Conservation (phyloP, 2,113 vertebrate genomes). For the Neodon shergylaensis region DNA sequence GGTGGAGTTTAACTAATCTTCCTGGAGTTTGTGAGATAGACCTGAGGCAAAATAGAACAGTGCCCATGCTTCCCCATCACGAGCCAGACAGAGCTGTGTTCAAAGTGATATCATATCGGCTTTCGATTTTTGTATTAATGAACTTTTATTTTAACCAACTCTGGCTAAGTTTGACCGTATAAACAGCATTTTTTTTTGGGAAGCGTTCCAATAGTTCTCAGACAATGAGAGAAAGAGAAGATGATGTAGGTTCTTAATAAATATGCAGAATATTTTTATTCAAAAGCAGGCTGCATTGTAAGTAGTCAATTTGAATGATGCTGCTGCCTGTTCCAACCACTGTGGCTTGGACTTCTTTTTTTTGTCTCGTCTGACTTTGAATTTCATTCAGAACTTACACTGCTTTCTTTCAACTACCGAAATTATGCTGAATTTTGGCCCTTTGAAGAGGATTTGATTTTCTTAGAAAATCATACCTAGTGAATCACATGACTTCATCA, state of each 20-base stretch:
- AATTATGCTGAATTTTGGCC: constrained; percentile 61
- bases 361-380: background rate
- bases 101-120: background rate
- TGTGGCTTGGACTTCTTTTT: background rate
- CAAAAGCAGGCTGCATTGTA: constrained; percentile 31
- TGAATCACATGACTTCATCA: constrained; percentile 44
- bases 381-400: constrained; percentile 51
- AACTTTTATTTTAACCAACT: background rate
- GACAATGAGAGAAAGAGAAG: constrained; percentile 8
- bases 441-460: constrained; percentile 70
- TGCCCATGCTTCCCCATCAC: background rate
- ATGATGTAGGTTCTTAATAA: constrained; percentile 42
- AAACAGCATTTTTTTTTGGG: background rate
- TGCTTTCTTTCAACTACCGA: constrained; percentile 29
- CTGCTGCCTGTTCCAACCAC: background rate
- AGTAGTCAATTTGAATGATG: constrained; percentile 4
- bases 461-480: constrained; percentile 58
- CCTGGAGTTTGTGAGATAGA: background rate
- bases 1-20: background rate
- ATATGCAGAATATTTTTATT: constrained; percentile 48
- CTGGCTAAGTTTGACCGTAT: background rate
- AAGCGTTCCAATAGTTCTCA: background rate
- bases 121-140: constrained; percentile 21
- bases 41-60: background rate
- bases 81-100: background rate